These are phyloP conservation scores for Troilus luridus DNA, from an alignment of 2,888 invertebrate genomes.

Conservation along the genomic window DNA sequence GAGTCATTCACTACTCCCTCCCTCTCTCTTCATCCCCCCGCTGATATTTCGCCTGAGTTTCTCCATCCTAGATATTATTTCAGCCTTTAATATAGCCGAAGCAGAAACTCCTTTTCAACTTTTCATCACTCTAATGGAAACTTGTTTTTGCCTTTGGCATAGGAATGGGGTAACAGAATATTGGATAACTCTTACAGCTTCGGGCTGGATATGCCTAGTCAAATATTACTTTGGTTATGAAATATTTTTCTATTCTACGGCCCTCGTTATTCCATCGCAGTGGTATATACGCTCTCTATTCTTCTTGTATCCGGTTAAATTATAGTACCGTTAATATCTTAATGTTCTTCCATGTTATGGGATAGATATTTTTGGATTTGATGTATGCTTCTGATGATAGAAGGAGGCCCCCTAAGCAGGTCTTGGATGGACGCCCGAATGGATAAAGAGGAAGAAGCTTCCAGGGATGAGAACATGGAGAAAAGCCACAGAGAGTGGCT, in stretches of 20 bases:
- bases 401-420: too few species aligned
- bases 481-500: too few species aligned
- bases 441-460: too few species aligned
- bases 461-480: too few species aligned
- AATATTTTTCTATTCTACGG: not conserved
- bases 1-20: not conserved
- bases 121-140: constrained; percentile 16
- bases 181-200: not conserved
- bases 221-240: not conserved
- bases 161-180: not conserved
- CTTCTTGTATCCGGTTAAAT: not conserved
- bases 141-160: not conserved
- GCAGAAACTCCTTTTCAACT: constrained; percentile 11
- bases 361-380: not conserved
- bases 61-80: constrained; percentile 3
- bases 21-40: not conserved
- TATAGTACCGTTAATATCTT: not conserved
- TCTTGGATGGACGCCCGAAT: too few species aligned
- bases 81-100: constrained; percentile 4
- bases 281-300: not conserved
- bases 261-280: not conserved
- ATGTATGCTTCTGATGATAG: too few species aligned
- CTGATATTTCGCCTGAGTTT: not conserved
- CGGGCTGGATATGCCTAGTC: not conserved
- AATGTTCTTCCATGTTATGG: not conserved